phyloP scores from a whole-genome alignment of 2,888 invertebrate species.

The Elysia crispata region DNA sequence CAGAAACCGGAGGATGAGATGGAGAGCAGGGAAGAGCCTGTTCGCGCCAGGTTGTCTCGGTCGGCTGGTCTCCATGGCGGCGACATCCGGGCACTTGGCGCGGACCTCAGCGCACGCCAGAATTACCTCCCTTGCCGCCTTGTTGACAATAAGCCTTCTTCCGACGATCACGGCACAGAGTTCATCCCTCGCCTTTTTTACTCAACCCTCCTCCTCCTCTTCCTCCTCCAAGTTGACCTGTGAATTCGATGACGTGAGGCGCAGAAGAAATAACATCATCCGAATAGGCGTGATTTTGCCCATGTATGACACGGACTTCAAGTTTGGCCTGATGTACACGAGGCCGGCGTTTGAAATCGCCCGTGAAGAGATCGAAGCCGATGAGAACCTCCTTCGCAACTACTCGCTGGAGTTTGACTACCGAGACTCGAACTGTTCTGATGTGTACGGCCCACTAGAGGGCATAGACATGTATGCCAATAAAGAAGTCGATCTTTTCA shows the following conservation, averaged over 20 bases:
- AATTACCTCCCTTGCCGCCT: no score
- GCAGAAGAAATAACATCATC: slow-evolving; percentile 30
- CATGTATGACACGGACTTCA: slow-evolving; percentile 50
- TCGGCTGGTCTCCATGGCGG: no score
- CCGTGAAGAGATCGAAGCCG: slow-evolving; percentile 54
- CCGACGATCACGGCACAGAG: no score
- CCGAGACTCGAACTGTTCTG: slow-evolving; percentile 63
- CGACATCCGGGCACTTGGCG: no score
- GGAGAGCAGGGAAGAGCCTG: no score
- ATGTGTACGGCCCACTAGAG: slow-evolving; percentile 61
- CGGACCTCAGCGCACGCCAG: no score
- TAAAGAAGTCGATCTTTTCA: slow-evolving; percentile 59
- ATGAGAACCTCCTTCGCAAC: slow-evolving; percentile 48
- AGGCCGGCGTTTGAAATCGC: slow-evolving; percentile 70
- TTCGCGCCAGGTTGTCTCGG: no score
- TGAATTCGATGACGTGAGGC: not conserved
- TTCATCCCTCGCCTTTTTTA: no score
- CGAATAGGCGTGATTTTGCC: slow-evolving; percentile 66
- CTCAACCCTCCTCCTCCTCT: not conserved
- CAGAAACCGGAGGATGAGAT: no score
- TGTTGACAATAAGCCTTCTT: no score
- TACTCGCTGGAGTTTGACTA: slow-evolving; percentile 47
- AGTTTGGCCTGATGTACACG: slow-evolving; percentile 57
- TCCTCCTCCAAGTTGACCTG: not conserved
- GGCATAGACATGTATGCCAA: slow-evolving; percentile 63